Evolutionary conservation across 2,888 invertebrate genomes (phyloP), one percentile per base, ranked within the genome.

Genomic region (Serrognathus titanus): DNA sequence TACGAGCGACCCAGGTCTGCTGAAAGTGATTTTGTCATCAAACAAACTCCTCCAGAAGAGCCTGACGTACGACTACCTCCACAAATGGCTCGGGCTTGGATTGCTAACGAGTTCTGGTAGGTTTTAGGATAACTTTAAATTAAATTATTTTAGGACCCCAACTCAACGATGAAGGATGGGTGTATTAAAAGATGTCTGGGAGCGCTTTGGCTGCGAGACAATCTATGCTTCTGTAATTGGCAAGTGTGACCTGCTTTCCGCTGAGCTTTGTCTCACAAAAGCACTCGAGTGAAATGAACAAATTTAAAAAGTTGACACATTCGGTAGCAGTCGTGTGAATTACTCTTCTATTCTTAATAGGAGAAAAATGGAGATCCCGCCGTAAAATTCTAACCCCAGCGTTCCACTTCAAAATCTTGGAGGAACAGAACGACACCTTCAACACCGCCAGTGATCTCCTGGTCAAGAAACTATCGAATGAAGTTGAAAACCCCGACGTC

Each of bases 341-440:
- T 11, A 46, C 2, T 46, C 24, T n/a, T 2, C 11, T 53, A 58
- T 45, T 55, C 24, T 31, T 31, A 6, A 12, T 7, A 65, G 66
- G 64, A 39, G 49, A 49, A 46, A 67, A 68, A 59, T 71, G 70
- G 70, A 64, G 64, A 20, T 53, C 47, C 2, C 66, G 67, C 55
- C 55, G 69, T 11, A 68, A 66, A 55, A 46, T 70, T 43, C 60
- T 70, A 59, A 70, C 69, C 10, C 69, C 69, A 7, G 64, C 70
- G 13, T 72, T 72, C 51, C 72, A 72, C 59, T 71, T 72, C 59
- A 65, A 66, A 59, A 66, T 71, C 31, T 55, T 72, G 46, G 72
- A 72, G 51, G 57, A 57, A 45, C 69, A 71, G 55, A 59, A 59
- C n/a, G 69, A 69, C 48, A 63, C 66, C 36, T 71, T 72, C 53